Base-by-base conservation (phyloP, 2,888 invertebrate genomes). In the Lampropteryx suffumata region DNA sequence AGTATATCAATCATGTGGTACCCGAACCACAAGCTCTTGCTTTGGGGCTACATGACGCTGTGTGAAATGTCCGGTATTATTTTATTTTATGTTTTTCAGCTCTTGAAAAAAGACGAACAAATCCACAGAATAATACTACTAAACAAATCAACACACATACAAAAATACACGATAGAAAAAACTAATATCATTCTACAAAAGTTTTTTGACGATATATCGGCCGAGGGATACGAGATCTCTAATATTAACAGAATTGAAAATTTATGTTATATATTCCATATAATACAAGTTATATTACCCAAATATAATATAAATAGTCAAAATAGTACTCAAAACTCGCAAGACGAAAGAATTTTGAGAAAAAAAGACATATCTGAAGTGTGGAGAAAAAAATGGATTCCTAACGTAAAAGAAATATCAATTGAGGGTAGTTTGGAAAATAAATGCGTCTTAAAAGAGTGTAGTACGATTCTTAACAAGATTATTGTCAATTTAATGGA, bases 311-410 rank as follows among this genome's bases (percentile, higher is more conserved):
- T 65, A 55, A 49, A 49, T 0, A 67, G 62, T 49, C 55, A 61
- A 1, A 9, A 32, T 1, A 70, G 50, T 0, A 50, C 57, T 0
- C 73, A 73, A 42, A 45, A 33, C 0, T 76, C 78, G 0, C 80
- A 80, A 42, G 69, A 72, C 0, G 71, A 69, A 0, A 71, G 46
- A 13, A 12, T 61, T 0, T 49, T 81, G 0, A 85, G 73, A 55
- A 81, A 67, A 4, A 84, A 76, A 55, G 70, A 76, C 0, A 65
- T 89, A 10, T 64, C 76, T 0, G 85, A 86, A 17, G 69, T 88
- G 8, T 89, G 89, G 89, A 66, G 78, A 29, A 82, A 64, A 42
- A 87, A 82, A 61, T 89, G 88, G 87, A 76, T 82, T 65, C 67
- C 78, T 0, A 67, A 65, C 17, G 64, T 57, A 3, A 73, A 66